These are phyloP conservation scores for Elysia chlorotica DNA, from an alignment of 1,140 invertebrate genomes.

Conservation along the genomic window DNA sequence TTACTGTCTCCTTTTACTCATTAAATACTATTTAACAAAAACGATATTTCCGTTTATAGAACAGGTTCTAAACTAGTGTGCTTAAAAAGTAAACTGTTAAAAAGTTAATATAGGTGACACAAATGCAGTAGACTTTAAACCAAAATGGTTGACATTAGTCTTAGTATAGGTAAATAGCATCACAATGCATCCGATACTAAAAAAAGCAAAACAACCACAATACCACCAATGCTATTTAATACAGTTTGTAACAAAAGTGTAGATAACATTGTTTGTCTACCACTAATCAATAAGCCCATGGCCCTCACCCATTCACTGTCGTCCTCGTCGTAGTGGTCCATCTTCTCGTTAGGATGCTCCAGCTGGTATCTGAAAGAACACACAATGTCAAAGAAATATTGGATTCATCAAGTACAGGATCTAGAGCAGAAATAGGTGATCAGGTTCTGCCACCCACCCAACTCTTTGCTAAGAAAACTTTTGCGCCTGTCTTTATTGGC, in stretches of 20 bases:
- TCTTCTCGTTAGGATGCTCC: constrained; percentile 54
- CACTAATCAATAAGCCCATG: neutral
- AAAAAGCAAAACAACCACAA: no score
- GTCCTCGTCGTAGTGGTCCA: constrained; percentile 25
- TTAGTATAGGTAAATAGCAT: neutral
- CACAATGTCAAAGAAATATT: neutral
- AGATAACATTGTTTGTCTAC: neutral
- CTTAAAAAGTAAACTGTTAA: no score
- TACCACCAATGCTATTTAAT: no score
- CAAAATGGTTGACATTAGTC: neutral
- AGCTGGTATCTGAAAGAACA: constrained; percentile 53
- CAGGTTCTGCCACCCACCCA: neutral
- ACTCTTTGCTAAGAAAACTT: neutral
- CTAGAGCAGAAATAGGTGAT: neutral
- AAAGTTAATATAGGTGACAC: no score
- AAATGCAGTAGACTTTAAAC: neutral
- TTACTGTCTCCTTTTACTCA: no score
- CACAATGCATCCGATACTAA: no score
- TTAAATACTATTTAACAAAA: no score
- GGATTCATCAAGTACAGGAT: neutral
- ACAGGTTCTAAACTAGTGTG: no score
- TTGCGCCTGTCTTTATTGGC: neutral
- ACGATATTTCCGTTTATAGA: no score
- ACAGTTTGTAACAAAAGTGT: neutral
- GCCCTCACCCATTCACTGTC: constrained; percentile 45